Evolutionary conservation across 1,140 invertebrate genomes (phyloP).

Genomic region (Streblospio benedicti): DNA sequence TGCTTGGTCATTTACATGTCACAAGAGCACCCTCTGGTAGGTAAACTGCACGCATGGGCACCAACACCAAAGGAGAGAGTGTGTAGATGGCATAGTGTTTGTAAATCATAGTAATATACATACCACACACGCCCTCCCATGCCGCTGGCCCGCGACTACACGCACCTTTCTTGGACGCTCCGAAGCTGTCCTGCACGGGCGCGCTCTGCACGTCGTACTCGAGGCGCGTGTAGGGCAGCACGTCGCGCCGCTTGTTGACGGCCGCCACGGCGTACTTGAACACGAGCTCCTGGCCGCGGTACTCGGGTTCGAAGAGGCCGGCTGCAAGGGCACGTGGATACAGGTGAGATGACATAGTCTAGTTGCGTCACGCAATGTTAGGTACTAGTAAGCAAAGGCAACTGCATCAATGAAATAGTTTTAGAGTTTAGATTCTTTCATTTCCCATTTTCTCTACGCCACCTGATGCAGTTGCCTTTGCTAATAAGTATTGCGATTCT

Average conservation of each 20-base stretch:
- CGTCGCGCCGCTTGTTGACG: neutral
- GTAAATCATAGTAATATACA: neutral
- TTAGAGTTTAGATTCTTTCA: too few relatives aligned
- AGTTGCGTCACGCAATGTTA: too few relatives aligned
- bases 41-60: neutral
- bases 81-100: neutral
- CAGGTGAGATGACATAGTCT: too few relatives aligned
- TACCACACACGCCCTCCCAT: neutral
- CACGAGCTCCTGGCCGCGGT: neutral
- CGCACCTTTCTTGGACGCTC: neutral
- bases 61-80: neutral
- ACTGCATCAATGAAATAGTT: too few relatives aligned
- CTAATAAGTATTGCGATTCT: too few relatives aligned
- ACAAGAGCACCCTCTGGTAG: neutral
- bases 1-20: neutral
- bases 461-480: too few relatives aligned
- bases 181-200: neutral
- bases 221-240: neutral
- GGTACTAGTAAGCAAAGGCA: too few relatives aligned
- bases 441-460: too few relatives aligned
- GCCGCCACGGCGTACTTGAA: neutral
- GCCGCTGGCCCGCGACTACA: neutral
- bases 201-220: neutral
- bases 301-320: conserved; percentile 1
- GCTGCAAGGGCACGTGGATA: neutral